Conservation (phyloP, 2,797 vertebrate genomes). For the Chiloscyllium punctatum region DNA sequence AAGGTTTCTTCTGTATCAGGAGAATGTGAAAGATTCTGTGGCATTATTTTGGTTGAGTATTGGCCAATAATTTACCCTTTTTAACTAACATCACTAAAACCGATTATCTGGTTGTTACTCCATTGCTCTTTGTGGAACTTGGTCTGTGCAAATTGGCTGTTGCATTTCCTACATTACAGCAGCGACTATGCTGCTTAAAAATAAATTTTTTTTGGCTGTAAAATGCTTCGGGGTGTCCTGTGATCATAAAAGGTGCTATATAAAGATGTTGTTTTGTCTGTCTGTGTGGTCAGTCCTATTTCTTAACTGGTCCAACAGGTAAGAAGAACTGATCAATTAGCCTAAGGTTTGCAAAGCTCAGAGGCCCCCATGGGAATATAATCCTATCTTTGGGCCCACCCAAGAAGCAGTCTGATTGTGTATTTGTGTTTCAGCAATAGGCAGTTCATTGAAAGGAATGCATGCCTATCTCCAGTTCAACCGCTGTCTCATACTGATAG, state of each 20-base stretch:
- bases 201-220: background rate
- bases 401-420: background rate
- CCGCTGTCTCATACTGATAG: background rate
- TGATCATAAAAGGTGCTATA: background rate
- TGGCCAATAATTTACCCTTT: background rate
- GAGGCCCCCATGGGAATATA: background rate
- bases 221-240: background rate
- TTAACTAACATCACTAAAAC: background rate
- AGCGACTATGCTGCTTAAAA: background rate
- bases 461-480: background rate
- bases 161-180: background rate
- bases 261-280: background rate
- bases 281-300: background rate
- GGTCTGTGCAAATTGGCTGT: background rate
- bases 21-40: background rate
- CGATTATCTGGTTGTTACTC: background rate
- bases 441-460: background rate
- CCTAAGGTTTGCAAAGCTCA: background rate
- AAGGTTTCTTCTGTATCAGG: background rate
- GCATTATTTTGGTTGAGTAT: background rate
- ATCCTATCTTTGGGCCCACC: background rate
- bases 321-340: conserved; percentile 17
- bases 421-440: background rate
- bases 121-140: background rate
- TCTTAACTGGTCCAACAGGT: background rate